Base-by-base conservation (phyloP, 2,797 vertebrate species). In the Rhincodon typus region DNA sequence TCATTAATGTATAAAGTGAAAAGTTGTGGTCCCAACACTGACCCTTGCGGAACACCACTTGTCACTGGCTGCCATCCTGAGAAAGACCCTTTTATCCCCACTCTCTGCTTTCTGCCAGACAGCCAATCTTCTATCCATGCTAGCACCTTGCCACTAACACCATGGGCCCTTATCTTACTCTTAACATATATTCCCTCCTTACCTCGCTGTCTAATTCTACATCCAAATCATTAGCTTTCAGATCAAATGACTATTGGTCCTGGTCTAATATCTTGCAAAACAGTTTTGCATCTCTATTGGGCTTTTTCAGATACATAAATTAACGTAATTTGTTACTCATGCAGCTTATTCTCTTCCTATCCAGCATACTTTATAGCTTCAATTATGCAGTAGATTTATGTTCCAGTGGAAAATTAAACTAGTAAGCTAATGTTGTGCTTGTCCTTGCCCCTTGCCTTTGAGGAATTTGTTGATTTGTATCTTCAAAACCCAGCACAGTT, bases 391-490 rank as follows among this genome's bases (percentile, higher is more conserved):
- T 57, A 53, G 72, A 34, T 72, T 77, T 95, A 50, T 12, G n/a
- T 57, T 77, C 34, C 27, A n/a, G 30, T 77, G 46, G 50, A 77
- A 77, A 95, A 94, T 94, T 50, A 74, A 21, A 70, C 46, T 27
- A 77, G 94, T 74, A 57, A 95, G 70, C 42, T 95, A 77, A 95
- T 95, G 46, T 74, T 94, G 66, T 93, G 34, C 69, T 53, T 74
- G 27, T 19, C 42, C 25, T 77, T 50, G 46, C 46, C 46, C 46
- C 46, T 50, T 77, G 30, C 34, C 94, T 42, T 77, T 95, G 50
- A 74, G 94, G 94, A 72, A 57, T 53, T 94, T 72, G 42, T 34
- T 34, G 50, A 74, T 74, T 72, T 95, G 46, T 12, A 77, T n/a
- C 46, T 30, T n/a, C 53, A 74, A 53, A 95, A 53, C 23, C 34